These are phyloP conservation scores for Halcyon badia DNA, from an alignment of 2,797 vertebrate genomes.

Conservation along the genomic window DNA sequence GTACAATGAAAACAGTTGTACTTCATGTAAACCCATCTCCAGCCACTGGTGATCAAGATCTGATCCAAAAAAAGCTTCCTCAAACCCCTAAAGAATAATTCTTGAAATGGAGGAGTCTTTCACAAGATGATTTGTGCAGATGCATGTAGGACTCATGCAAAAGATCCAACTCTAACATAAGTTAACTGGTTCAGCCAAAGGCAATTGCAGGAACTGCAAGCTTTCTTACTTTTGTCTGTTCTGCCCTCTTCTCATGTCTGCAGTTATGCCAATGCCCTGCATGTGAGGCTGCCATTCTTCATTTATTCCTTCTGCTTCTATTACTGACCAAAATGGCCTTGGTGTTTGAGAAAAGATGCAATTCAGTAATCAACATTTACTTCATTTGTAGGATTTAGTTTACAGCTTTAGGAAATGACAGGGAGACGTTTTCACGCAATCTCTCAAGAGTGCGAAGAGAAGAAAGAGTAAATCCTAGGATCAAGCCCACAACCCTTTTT, in stretches of 20 bases:
- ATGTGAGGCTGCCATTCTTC: not conserved
- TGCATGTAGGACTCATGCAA: not conserved
- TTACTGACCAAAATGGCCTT: not conserved
- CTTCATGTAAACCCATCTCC: not conserved
- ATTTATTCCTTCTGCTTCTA: not conserved
- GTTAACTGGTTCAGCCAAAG: not conserved
- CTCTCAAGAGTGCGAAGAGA: not conserved
- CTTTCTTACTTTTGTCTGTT: not conserved
- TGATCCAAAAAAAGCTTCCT: conserved; percentile 20
- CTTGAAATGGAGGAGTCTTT: conserved; percentile 19
- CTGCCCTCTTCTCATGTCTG: not conserved
- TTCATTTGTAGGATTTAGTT: not conserved
- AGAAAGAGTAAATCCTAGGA: not conserved
- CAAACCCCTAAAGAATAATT: not conserved
- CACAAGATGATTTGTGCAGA: conserved; percentile 38
- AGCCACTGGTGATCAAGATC: not conserved
- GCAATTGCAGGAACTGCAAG: not conserved
- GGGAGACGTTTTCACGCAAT: not conserved
- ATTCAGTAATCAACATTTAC: not conserved
- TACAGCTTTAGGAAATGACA: not conserved
- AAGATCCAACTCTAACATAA: not conserved
- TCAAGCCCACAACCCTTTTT: not conserved
- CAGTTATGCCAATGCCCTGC: not conserved
- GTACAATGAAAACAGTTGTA: conserved; percentile 25
- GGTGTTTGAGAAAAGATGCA: not conserved